A percentile compares a stretch with the other conserved stretches of the same genome.
Evolutionary conservation across 1,140 invertebrate genomes (phyloP).

Genomic region (Drosophila tristis): DNA sequence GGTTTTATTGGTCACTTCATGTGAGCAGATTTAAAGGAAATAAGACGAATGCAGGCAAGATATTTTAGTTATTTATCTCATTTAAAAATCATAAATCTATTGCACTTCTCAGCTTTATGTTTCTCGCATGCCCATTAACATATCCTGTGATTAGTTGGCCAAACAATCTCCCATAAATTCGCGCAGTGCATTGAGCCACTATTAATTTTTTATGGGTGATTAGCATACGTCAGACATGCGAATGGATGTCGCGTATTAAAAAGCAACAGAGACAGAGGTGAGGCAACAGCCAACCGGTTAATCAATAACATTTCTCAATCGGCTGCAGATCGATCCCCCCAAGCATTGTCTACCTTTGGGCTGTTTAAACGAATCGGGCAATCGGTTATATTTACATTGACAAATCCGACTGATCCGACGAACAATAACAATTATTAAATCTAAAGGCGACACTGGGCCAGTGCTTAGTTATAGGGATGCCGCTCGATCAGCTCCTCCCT

Average conservation of each 20-base stretch:
- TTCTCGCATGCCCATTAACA: slow-evolving; percentile 11
- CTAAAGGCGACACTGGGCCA: slow-evolving; percentile 7
- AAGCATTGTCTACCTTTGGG: slow-evolving; percentile 34
- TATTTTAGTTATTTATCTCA: no score
- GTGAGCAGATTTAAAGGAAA: no score
- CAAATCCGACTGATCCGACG: slow-evolving; percentile 14
- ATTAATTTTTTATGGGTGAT: slow-evolving; percentile 16
- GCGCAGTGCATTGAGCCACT: slow-evolving; percentile 13
- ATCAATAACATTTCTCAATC: slow-evolving; percentile 24
- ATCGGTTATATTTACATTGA: slow-evolving; percentile 3
- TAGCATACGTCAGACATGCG: slow-evolving; percentile 23
- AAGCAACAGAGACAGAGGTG: slow-evolving; percentile 1
- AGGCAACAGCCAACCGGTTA: slow-evolving; percentile 28
- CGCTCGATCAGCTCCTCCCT: slow-evolving; percentile 45
- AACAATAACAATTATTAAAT: slow-evolving; percentile 46
- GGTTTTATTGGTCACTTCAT: no score
- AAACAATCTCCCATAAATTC: slow-evolving; percentile 9
- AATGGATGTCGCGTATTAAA: slow-evolving; percentile 13
- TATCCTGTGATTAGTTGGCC: background rate
- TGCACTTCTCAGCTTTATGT: background rate
- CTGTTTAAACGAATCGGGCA: slow-evolving; percentile 5
- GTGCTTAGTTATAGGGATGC: slow-evolving; percentile 59
- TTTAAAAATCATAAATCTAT: background rate
- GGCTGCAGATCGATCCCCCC: background rate
- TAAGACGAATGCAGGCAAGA: no score